Conservation (phyloP, 2,888 invertebrate species). For the Barypeithes pellucidus region DNA sequence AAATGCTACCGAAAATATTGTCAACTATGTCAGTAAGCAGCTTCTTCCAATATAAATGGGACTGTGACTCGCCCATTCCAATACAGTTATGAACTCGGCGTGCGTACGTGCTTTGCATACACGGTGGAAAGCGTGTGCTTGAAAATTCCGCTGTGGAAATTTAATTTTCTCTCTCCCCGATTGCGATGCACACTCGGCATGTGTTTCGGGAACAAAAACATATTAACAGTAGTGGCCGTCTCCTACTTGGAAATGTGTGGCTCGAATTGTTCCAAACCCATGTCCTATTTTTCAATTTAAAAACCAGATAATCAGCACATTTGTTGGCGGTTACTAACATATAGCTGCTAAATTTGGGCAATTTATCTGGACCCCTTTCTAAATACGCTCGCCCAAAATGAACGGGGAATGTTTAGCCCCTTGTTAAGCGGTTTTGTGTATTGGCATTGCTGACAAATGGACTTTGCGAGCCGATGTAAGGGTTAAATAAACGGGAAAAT, state of each 20-base stretch:
- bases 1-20: too few species aligned
- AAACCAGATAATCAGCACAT: slow-evolving; percentile 54
- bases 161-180: too few species aligned
- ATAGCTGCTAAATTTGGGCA: slow-evolving; percentile 53
- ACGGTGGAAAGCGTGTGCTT: too few species aligned
- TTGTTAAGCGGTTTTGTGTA: slow-evolving; percentile 55
- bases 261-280: slow-evolving; percentile 10
- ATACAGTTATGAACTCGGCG: too few species aligned
- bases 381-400: slow-evolving; percentile 50
- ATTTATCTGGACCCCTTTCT: slow-evolving; percentile 51
- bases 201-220: too few species aligned
- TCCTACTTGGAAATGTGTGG: not conserved
- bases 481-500: slow-evolving; percentile 43
- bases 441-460: slow-evolving; percentile 55
- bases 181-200: too few species aligned
- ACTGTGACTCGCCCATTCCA: too few species aligned
- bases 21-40: too few species aligned
- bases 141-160: too few species aligned
- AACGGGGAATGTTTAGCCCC: slow-evolving; percentile 52
- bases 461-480: slow-evolving; percentile 50
- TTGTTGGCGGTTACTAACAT: slow-evolving; percentile 53
- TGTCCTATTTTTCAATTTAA: slow-evolving; percentile 50
- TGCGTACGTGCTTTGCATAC: too few species aligned
- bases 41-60: too few species aligned
- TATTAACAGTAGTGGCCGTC: too few species aligned